Evolutionary conservation across 2,888 invertebrate genomes (phyloP).

Genomic region (Apodemia zela): DNA sequence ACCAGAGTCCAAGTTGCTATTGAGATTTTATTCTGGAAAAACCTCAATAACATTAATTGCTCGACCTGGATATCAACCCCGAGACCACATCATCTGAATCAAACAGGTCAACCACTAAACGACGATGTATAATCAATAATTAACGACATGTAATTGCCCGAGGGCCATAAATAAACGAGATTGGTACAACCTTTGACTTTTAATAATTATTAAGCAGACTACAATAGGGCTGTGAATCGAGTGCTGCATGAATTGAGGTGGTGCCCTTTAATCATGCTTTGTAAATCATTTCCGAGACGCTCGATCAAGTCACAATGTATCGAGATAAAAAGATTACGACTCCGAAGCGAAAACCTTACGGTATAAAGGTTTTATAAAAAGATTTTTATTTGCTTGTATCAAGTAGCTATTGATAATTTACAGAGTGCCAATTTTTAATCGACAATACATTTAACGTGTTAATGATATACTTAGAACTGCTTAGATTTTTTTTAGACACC

Average conservation of each 20-base stretch:
- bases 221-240: conserved; percentile 45
- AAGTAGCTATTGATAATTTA: neutral
- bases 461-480: too few relatives aligned
- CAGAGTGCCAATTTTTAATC: neutral
- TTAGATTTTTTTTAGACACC: too few relatives aligned
- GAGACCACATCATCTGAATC: too few relatives aligned
- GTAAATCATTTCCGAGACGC: conserved; percentile 50
- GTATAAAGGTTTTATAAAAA: conserved; percentile 21
- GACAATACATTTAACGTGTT: too few relatives aligned
- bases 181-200: conserved; percentile 61
- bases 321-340: conserved; percentile 13
- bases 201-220: conserved; percentile 48
- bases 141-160: neutral
- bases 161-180: conserved; percentile 45
- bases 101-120: too few relatives aligned
- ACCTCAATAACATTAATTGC: too few relatives aligned
- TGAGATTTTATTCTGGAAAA: too few relatives aligned
- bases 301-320: conserved; percentile 16
- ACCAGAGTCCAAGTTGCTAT: too few relatives aligned
- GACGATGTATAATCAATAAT: neutral
- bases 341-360: conserved; percentile 7
- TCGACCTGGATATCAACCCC: too few relatives aligned
- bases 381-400: neutral
- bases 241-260: conserved; percentile 38
- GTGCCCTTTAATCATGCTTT: conserved; percentile 60